Conservation (phyloP, 2,888 invertebrate genomes). For the Teleogryllus oceanicus region DNA sequence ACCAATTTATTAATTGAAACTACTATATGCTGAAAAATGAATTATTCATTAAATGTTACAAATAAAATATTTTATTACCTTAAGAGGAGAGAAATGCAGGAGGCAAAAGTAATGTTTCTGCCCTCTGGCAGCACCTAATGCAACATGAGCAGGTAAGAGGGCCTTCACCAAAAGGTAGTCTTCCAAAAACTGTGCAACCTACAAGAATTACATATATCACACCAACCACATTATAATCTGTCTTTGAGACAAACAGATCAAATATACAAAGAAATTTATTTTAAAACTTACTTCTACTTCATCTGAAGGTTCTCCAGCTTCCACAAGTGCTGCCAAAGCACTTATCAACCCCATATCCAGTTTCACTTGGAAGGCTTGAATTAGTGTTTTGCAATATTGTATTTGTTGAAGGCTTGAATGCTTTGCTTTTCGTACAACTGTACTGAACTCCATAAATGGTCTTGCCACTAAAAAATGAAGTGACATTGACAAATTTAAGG, state of each 20-base stretch:
- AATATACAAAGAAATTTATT: not conserved
- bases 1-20: not conserved
- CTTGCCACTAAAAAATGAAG: conserved; percentile 63
- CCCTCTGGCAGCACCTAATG: conserved; percentile 70
- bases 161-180: conserved; percentile 69
- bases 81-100: conserved; percentile 94
- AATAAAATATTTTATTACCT: conserved; percentile 50
- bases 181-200: conserved; percentile 68
- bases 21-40: too few species aligned
- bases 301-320: conserved; percentile 61
- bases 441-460: conserved; percentile 91
- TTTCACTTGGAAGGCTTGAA: conserved; percentile 96
- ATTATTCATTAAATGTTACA: too few species aligned
- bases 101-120: conserved; percentile 95
- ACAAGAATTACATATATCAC: conserved; percentile 40
- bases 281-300: conserved; percentile 60
- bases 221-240: not conserved
- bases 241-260: too few species aligned
- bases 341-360: conserved; percentile 92
- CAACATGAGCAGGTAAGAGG: conserved; percentile 71
- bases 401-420: conserved; percentile 86
- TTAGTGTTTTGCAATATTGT: conserved; percentile 89
- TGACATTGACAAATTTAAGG: not conserved
- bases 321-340: conserved; percentile 76
- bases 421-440: conserved; percentile 85